Percentiles rank a stretch among this genome's conserved stretches.
phyloP scores from a whole-genome alignment of 2,888 invertebrate genomes.

The Homarus gammarus region DNA sequence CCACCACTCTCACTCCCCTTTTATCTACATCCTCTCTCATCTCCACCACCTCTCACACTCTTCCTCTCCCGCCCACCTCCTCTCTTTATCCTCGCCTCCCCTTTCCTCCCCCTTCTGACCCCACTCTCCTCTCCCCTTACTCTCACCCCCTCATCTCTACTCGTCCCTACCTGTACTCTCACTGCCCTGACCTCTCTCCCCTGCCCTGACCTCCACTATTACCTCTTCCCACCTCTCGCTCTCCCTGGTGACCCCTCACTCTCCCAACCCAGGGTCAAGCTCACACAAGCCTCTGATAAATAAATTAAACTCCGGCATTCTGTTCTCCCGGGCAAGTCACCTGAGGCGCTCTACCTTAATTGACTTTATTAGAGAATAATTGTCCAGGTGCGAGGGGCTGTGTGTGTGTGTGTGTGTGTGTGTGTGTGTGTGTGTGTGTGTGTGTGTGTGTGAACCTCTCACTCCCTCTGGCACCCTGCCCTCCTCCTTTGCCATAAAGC shows the following conservation, averaged over 20 bases:
- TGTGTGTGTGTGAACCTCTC: too few relatives aligned
- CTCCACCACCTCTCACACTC: background rate
- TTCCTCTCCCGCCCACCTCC: background rate
- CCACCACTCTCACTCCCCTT: too few relatives aligned
- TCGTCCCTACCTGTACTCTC: background rate
- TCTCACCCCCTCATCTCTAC: background rate
- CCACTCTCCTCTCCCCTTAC: background rate
- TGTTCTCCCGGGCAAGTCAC: background rate
- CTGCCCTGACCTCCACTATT: background rate
- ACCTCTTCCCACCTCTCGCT: too few relatives aligned
- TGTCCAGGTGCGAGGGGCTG: background rate
- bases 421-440: too few relatives aligned
- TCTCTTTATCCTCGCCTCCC: background rate
- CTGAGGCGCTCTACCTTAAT: background rate
- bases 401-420: too few relatives aligned
- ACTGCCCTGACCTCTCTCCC: too few relatives aligned
- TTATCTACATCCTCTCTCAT: background rate
- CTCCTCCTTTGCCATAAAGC: background rate
- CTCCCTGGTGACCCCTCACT: background rate
- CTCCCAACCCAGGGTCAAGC: background rate
- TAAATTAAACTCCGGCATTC: background rate
- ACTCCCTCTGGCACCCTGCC: too few relatives aligned
- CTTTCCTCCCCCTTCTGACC: background rate
- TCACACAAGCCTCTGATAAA: background rate
- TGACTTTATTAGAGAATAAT: slow-evolving; percentile 7